These are phyloP conservation scores for Anoplopoma fimbria DNA, from an alignment of 2,113 vertebrate species.

Conservation along the genomic window DNA sequence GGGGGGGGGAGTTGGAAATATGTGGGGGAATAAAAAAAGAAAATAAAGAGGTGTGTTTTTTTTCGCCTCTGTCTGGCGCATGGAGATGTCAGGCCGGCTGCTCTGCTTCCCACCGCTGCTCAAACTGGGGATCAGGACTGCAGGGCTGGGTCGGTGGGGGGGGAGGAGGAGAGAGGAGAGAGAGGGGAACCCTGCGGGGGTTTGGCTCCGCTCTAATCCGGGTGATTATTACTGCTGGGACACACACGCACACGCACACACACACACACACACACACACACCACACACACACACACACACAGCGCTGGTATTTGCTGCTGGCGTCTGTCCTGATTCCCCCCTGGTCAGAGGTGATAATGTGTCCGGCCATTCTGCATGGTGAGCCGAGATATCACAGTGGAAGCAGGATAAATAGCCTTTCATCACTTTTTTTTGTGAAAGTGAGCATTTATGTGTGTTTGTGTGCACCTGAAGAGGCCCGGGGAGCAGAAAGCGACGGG, in stretches of 20 bases:
- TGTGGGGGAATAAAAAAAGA: conserved; percentile 8
- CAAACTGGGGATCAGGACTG: conserved; percentile 63
- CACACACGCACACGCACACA: conserved; percentile 65
- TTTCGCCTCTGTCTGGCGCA: conserved; percentile 3
- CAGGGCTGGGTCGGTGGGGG: conserved; percentile 23
- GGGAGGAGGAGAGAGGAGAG: neutral
- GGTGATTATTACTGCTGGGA: conserved; percentile 82
- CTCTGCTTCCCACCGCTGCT: conserved; percentile 68
- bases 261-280: conserved; percentile 56
- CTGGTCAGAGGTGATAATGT: conserved; percentile 78
- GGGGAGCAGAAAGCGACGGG: conserved; percentile 27
- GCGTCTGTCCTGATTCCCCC: conserved; percentile 70
- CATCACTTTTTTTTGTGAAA: conserved; percentile 65
- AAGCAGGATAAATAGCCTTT: conserved; percentile 70
- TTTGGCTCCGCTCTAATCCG: conserved; percentile 82
- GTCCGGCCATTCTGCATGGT: conserved; percentile 53
- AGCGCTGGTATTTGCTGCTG: conserved; percentile 76
- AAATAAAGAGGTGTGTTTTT: neutral
- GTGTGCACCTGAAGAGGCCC: conserved; percentile 43
- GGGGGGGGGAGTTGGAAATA: conserved; percentile 12
- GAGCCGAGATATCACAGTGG: conserved; percentile 68
- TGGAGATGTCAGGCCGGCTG: conserved; percentile 60
- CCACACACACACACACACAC: conserved; percentile 53
- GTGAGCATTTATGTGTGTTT: conserved; percentile 28
- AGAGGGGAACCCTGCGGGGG: conserved; percentile 72